A percentile compares a stretch with the other conserved stretches of the same genome.
Conservation (phyloP, 2,888 invertebrate genomes). For the Polydrusus cervinus region DNA sequence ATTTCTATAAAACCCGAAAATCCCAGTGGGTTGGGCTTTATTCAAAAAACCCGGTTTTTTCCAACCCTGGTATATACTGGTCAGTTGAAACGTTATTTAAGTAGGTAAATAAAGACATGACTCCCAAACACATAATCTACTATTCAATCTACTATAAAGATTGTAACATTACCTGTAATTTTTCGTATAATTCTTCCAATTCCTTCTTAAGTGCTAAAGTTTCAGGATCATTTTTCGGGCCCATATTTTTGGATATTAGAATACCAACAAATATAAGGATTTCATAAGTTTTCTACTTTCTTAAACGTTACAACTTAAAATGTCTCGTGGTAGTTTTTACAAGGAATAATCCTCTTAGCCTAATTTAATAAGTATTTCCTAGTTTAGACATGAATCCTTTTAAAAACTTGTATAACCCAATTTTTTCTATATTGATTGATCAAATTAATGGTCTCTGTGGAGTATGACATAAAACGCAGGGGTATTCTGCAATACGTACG, state of each 20-base stretch:
- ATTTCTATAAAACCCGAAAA: too few species aligned
- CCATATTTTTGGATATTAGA: constrained; percentile 73
- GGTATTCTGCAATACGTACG: too few species aligned
- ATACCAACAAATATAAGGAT: constrained; percentile 5
- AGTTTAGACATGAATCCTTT: constrained; percentile 41
- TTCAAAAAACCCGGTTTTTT: too few species aligned
- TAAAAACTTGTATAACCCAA: constrained; percentile 33
- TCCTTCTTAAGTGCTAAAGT: constrained; percentile 85
- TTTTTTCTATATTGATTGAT: constrained; percentile 29
- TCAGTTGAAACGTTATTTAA: too few species aligned
- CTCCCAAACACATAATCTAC: too few species aligned
- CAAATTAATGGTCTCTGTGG: too few species aligned
- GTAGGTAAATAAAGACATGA: too few species aligned
- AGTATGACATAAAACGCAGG: too few species aligned
- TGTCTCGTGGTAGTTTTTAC: constrained; percentile 18
- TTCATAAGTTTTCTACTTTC: constrained; percentile 28
- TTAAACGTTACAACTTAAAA: constrained; percentile 30
- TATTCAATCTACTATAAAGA: not conserved
- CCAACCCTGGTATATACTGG: too few species aligned
- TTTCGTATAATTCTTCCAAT: constrained; percentile 84
- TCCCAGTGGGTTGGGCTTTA: too few species aligned
- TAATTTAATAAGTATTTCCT: constrained; percentile 44
- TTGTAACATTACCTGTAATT: constrained; percentile 79
- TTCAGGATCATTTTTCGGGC: constrained; percentile 89
- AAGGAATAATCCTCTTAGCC: constrained; percentile 43